Conservation (phyloP, 2,797 vertebrate species). For the Tolypeutes matacus region DNA sequence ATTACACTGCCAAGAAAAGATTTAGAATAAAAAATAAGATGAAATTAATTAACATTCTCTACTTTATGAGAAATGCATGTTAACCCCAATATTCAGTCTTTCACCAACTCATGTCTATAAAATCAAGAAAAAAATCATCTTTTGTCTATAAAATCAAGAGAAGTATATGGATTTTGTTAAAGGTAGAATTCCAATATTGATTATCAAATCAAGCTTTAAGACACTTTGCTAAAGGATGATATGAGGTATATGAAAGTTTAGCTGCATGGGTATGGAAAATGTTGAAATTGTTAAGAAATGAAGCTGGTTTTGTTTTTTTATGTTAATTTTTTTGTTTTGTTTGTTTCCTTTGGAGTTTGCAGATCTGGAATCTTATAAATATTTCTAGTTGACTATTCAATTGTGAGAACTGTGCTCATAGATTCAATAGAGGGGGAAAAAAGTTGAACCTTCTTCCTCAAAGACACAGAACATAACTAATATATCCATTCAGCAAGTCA, state of each 20-base stretch:
- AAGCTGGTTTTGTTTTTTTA: neutral
- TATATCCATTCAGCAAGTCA: neutral
- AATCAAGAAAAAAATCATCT: too few relatives aligned
- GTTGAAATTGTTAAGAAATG: neutral
- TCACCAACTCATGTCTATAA: neutral
- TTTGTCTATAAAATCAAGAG: neutral
- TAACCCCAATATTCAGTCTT: neutral
- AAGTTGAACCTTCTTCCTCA: neutral
- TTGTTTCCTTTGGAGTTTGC: slow-evolving; percentile 8
- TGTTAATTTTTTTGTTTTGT: neutral
- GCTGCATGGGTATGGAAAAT: neutral
- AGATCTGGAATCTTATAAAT: neutral
- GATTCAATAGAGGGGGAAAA: neutral
- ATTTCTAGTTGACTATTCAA: neutral
- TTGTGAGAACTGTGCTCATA: neutral
- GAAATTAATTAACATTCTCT: neutral
- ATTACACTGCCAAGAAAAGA: neutral
- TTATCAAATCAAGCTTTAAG: neutral
- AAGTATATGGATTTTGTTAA: neutral
- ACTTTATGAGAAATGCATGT: neutral
- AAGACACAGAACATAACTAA: neutral
- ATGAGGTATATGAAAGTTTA: neutral
- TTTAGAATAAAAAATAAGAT: neutral
- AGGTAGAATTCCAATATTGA: neutral
- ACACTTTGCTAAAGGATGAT: neutral